Evolutionary conservation across 2,888 invertebrate species (phyloP), one percentile per base, ranked within the genome.

Genomic region (Tryphoninae sp.): DNA sequence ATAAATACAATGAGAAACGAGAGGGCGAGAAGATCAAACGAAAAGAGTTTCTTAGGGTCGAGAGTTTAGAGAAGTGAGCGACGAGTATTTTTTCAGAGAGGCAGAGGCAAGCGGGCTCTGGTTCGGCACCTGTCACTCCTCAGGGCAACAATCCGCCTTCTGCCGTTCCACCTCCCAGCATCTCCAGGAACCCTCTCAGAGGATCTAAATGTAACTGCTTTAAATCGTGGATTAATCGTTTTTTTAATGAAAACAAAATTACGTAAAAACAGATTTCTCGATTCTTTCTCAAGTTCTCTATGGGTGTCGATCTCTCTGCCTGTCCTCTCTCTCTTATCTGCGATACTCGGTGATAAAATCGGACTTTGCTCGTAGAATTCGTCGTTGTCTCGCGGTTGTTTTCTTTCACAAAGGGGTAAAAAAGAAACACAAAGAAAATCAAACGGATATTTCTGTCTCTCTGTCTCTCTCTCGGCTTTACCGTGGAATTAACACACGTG

Each of bases 201-300:
- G 96, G 96, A 94, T 96, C 96, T 86, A 96, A 96, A 94, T 96
- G 95, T 95, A 95, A 95, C 93, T 92, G 91, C 92, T 91, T 91
- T 89, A 90, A 33, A 89, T 91, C 88, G 88, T 89, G 86, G 80
- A 86, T 88, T 89, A 88, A 83, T 88, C 85, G 59, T 58, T 19
- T n/a, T 19, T 51, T 2, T 11, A 72, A 26, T n/a, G 62, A 22
- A 79, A 51, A 62, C 61, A 75, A 78, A 78, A 69, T 42, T 9
- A 72, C 55, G 55, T 19, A 33, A 69, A 68, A 53, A 68, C 9
- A 51, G 11, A 72, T 33, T 33, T 33, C 6, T 33, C 33, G 45
- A 49, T 26, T 49, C 49, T 62, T 33, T 73, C 53, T 45, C 33
- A 26, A 33, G 33, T 78, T 23, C 75, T 68, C 61, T 49, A 19